Conservation (phyloP, 2,113 vertebrate genomes). For the Lucifuga dentata region DNA sequence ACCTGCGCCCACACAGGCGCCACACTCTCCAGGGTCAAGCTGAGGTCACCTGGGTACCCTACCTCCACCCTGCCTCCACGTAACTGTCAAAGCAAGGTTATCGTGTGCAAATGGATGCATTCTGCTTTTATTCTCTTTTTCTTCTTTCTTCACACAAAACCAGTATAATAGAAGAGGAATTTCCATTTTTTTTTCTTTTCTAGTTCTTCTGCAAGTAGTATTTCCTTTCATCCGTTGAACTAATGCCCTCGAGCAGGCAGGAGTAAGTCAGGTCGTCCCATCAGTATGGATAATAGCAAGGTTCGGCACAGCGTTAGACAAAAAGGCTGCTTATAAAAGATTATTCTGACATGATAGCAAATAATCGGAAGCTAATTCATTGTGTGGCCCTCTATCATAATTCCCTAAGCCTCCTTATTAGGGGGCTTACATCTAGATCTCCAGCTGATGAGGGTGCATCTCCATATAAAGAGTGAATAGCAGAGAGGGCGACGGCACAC, state of each 20-base stretch:
- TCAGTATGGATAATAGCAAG: conserved; percentile 50
- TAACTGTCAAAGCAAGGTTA: conserved; percentile 18
- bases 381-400: conserved; percentile 69
- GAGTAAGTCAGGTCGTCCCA: conserved; percentile 39
- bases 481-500: conserved; percentile 51
- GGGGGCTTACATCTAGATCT: conserved; percentile 79
- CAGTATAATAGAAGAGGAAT: conserved; percentile 2
- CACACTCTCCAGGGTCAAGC: conserved; percentile 55
- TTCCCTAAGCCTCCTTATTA: conserved; percentile 79
- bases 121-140: no score
- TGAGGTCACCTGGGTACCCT: conserved; percentile 67
- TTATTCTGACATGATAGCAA: conserved; percentile 75
- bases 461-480: conserved; percentile 58
- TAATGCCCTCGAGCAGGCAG: conserved; percentile 42
- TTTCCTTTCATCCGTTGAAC: conserved; percentile 35
- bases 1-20: conserved; percentile 68
- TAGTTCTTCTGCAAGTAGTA: conserved; percentile 28
- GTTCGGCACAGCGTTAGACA: conserved; percentile 47
- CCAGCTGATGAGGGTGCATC: conserved; percentile 66
- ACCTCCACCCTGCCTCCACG: no score
- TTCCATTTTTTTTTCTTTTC: conserved; percentile 21
- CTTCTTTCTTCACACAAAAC: conserved; percentile 26
- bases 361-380: conserved; percentile 80
- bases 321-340: conserved; percentile 76
- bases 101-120: conserved; percentile 18